Percentiles rank a stretch among this genome's conserved stretches.
These are phyloP conservation scores for Erebia epiphron DNA, from an alignment of 2,888 invertebrate species.

Conservation along the genomic window DNA sequence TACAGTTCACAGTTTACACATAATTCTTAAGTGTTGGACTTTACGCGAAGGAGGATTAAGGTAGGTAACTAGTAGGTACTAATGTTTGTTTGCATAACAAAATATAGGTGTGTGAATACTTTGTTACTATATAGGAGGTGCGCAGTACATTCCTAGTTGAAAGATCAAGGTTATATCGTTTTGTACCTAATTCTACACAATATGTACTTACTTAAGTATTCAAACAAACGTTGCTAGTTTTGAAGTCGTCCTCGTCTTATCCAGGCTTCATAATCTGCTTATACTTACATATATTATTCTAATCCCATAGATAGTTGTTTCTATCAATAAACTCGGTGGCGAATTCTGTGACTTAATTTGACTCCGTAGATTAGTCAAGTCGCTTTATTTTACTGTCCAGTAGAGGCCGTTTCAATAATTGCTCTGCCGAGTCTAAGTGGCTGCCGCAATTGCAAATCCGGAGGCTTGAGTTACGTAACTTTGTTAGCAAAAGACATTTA, in stretches of 20 bases:
- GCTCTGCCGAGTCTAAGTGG: conserved; percentile 14
- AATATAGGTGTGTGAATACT: background rate
- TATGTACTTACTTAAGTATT: no score
- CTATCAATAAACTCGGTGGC: background rate
- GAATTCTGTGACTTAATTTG: background rate
- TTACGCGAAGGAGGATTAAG: background rate
- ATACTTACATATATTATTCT: no score
- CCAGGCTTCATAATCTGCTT: no score
- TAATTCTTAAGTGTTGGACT: no score
- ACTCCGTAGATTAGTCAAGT: background rate
- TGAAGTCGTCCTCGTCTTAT: no score
- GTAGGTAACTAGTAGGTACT: no score
- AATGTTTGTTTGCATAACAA: background rate
- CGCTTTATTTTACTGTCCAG: conserved; percentile 15
- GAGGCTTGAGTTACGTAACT: conserved; percentile 23
- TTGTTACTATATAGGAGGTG: background rate
- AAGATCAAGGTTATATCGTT: background rate
- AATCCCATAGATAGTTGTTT: no score
- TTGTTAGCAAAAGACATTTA: conserved; percentile 25
- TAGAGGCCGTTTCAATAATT: conserved; percentile 31
- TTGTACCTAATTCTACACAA: background rate
- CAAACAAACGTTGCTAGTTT: no score
- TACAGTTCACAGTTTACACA: no score
- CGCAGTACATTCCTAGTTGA: background rate
- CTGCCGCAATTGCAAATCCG: conserved; percentile 27